These are phyloP conservation scores for Zaprionus bogoriensis DNA, from an alignment of 2,888 invertebrate genomes.

Conservation along the genomic window DNA sequence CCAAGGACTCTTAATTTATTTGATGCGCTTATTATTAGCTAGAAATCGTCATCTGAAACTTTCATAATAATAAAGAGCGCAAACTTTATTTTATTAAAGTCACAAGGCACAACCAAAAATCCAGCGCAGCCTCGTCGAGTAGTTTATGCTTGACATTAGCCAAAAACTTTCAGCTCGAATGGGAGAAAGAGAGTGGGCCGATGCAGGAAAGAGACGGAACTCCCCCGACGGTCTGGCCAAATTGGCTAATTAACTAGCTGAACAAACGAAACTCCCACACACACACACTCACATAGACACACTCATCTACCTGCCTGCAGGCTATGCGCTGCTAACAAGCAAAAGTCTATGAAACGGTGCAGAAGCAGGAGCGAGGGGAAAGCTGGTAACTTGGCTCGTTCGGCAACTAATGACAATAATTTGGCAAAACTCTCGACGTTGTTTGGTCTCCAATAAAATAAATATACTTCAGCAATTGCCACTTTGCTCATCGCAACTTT, in stretches of 20 bases:
- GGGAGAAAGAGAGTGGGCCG: background rate
- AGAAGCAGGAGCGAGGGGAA: background rate
- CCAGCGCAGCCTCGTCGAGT: slow-evolving; percentile 21
- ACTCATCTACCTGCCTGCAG: slow-evolving; percentile 31
- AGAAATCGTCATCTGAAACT: background rate
- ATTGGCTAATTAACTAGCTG: slow-evolving; percentile 66
- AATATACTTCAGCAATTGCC: slow-evolving; percentile 62
- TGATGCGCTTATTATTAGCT: background rate
- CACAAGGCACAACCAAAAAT: slow-evolving; percentile 28
- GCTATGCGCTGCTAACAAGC: slow-evolving; percentile 38
- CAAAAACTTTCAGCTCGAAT: slow-evolving; percentile 41
- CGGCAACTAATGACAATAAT: slow-evolving; percentile 72
- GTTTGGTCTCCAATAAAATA: slow-evolving; percentile 66
- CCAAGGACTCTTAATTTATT: background rate
- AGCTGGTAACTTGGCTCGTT: slow-evolving; percentile 30
- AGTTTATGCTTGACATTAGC: slow-evolving; percentile 59
- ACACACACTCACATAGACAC: slow-evolving; percentile 10
- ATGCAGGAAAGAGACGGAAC: too few relatives aligned
- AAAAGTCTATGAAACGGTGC: slow-evolving; percentile 7
- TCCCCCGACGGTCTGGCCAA: slow-evolving; percentile 44
- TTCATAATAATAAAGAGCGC: background rate
- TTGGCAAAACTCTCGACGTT: slow-evolving; percentile 66
- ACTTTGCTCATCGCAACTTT: slow-evolving; percentile 60
- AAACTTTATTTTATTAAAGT: slow-evolving; percentile 14
- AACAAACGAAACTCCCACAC: slow-evolving; percentile 25